Conservation (phyloP, 1,140 invertebrate genomes). For the Neoseiulus cucumeris region DNA sequence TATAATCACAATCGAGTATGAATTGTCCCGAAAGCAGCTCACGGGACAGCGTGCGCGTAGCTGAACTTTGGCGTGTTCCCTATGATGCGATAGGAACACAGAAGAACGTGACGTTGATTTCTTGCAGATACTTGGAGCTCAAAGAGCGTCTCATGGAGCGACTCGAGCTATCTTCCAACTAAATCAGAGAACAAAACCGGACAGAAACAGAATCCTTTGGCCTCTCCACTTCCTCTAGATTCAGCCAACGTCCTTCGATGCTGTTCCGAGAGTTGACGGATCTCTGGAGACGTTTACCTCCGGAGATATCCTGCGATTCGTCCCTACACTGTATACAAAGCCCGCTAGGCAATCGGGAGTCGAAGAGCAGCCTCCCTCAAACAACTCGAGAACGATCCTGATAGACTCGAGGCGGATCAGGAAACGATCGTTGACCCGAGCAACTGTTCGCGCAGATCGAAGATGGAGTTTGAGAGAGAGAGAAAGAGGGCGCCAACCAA, state of each 20-base stretch:
- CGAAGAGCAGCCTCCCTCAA: not conserved
- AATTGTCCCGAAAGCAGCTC: no score
- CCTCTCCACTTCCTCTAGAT: not conserved
- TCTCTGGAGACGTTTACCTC: not conserved
- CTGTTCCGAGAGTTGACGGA: no score
- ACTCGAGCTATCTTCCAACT: not conserved
- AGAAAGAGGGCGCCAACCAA: not conserved
- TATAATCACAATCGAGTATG: no score
- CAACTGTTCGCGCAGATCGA: not conserved
- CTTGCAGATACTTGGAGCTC: not conserved
- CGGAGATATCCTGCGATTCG: not conserved
- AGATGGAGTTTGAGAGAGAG: not conserved
- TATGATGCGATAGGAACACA: not conserved
- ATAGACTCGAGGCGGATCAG: not conserved
- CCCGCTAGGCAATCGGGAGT: not conserved
- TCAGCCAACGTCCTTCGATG: no score
- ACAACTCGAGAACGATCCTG: not conserved
- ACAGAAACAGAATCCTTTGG: not conserved
- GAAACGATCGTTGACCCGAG: not conserved
- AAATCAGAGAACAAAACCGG: not conserved
- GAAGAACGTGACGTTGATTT: not conserved
- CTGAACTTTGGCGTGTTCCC: not conserved
- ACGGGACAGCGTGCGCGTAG: not conserved
- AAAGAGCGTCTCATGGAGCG: not conserved
- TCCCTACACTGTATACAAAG: not conserved